Conservation (phyloP, 2,797 vertebrate species). For the Lerista edwardsae region DNA sequence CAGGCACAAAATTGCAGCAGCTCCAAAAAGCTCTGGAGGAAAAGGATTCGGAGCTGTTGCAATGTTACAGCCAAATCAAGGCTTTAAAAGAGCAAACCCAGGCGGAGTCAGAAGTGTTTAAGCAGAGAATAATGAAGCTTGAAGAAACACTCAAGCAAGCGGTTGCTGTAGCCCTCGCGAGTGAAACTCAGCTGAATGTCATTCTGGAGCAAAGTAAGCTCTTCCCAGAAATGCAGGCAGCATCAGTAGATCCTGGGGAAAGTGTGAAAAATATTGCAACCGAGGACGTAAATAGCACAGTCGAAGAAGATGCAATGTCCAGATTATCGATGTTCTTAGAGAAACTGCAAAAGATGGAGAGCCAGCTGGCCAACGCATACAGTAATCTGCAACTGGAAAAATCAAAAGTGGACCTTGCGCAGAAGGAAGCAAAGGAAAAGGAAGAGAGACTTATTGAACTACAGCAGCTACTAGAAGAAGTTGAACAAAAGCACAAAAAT, state of each 20-base stretch:
- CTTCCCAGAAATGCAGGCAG: constrained; percentile 28
- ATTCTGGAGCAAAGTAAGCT: constrained; percentile 76
- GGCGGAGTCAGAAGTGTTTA: constrained; percentile 75
- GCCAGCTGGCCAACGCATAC: constrained; percentile 79
- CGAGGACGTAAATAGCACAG: constrained; percentile 13
- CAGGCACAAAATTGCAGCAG: constrained; percentile 76
- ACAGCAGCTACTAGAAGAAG: constrained; percentile 80
- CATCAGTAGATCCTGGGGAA: constrained; percentile 51
- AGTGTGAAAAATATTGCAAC: constrained; percentile 32
- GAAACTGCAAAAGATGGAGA: constrained; percentile 84
- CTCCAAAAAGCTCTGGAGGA: constrained; percentile 79
- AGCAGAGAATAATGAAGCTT: constrained; percentile 77
- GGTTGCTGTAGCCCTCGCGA: constrained; percentile 82
- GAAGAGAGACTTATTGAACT: constrained; percentile 83
- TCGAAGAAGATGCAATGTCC: constrained; percentile 55
- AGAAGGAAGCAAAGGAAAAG: constrained; percentile 84
- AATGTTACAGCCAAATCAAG: constrained; percentile 76
- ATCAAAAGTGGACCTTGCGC: constrained; percentile 82
- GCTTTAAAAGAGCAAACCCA: constrained; percentile 76
- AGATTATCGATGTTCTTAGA: constrained; percentile 78
- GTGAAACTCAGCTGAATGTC: constrained; percentile 85
- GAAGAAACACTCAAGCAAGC: constrained; percentile 87
- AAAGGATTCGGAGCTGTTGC: constrained; percentile 82
- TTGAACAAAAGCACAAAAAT: constrained; percentile 62
- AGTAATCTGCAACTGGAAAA: constrained; percentile 84